phyloP scores from a whole-genome alignment of 2,113 vertebrate species.

The Nestor notabilis region DNA sequence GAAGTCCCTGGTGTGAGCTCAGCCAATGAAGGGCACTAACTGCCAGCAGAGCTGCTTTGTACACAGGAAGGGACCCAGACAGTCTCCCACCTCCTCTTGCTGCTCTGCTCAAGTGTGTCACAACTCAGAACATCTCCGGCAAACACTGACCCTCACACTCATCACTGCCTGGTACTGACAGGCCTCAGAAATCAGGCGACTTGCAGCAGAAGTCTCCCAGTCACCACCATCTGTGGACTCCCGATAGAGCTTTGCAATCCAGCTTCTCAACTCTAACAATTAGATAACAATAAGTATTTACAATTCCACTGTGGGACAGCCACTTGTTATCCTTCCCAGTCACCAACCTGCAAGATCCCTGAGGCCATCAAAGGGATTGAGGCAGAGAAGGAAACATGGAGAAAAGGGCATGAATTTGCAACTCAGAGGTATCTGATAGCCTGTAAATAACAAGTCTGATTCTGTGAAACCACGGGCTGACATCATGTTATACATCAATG shows the following conservation, averaged over 20 bases:
- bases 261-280: background rate
- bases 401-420: slow-evolving; percentile 6
- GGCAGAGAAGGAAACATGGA: background rate
- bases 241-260: background rate
- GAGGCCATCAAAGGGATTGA: background rate
- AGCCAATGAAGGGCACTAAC: background rate
- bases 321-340: background rate
- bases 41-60: background rate
- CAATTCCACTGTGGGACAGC: background rate
- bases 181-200: background rate
- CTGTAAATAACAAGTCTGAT: slow-evolving; percentile 42
- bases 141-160: background rate
- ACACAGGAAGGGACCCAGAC: background rate
- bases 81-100: background rate
- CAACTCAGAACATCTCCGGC: background rate
- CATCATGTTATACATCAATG: slow-evolving; percentile 36
- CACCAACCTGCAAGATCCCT: background rate
- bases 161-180: background rate
- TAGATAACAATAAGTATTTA: background rate
- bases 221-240: background rate
- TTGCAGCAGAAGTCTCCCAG: background rate
- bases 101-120: background rate
- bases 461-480: slow-evolving; percentile 12
- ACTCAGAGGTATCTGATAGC: slow-evolving; percentile 14
- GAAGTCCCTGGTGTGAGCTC: background rate